Base-by-base conservation (phyloP, 64 coral and sea anemone species). In the Hydrozoanthus tunicans region DNA sequence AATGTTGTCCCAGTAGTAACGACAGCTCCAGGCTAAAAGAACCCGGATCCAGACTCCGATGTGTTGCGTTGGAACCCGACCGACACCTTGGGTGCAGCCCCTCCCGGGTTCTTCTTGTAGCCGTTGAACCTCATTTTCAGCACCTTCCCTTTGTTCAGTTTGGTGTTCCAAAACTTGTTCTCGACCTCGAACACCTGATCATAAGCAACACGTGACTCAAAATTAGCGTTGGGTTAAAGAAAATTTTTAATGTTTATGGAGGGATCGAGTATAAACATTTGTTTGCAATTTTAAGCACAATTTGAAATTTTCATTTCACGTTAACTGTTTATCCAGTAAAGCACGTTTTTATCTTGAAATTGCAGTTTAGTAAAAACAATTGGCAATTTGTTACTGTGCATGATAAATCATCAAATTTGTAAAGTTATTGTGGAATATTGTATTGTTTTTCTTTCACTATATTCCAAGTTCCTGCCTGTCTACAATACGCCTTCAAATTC, bases 101-200 rank as follows among this genome's bases (percentile, higher is more conserved):
- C 54, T 4, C 82, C 82, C 24, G 4, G 20, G 55, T 13, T 58
- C 53, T 68, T 86, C 51, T 86, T 86, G 15, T 58, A 86, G 6
- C 83, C 83, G 23, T 86, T 86, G 53, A 86, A 86, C 24, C 83
- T 70, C 83, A 86, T 86, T 12, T 26, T 86, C 6, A 86, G 68
- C 9, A 23, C 68, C 6, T 53, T 13, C 17, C 83, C 83, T 20
- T 72, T 72, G 70, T 25, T 24, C n/a, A 86, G n/a, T 2, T 71
- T 6, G 58, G 66, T 25, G 67, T 86, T 86, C 83, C 83, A 86
- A 4, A 6, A 20, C 54, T 58, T 86, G 83, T 86, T 86, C 59
- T 86, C 83, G 13, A 86, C n/a, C 66, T 86, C 83, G 27, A 86
- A 86, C 51, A 86, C 67, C 83, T 86, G 83, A 43, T n/a, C 5